Evolutionary conservation across 2,888 invertebrate genomes (phyloP), one percentile per base, ranked within the genome.

Genomic region (Cerastis leucographa): DNA sequence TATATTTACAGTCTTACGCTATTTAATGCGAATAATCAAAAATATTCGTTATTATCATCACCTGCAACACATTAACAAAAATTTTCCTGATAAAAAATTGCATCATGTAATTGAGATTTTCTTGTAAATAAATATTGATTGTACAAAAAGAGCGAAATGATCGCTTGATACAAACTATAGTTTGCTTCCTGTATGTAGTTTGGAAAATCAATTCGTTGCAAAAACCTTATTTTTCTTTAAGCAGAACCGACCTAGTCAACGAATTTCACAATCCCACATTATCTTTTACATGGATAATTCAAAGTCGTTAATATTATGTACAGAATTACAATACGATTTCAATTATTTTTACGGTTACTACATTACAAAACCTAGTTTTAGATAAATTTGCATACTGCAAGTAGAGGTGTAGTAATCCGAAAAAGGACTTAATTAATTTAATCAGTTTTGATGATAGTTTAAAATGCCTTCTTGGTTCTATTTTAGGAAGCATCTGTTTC

Each of bases 1-100:
- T 90, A 92, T 95, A 95, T 94, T 92, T 95, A 95, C 94, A 95
- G 90, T 90, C 91, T 92, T 94, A 92, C 82, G 78, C 85, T 88
- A 88, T 79, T 80, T 78, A 72, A 81, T 82, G 75, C 75, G 85
- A 89, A 89, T 84, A 83, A 80, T 78, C 62, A 72, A 83, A 88
- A 87, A 81, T 85, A 85, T 87, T 78, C 84, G 73, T 83, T 74
- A 88, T 51, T 42, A 64, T 54, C 46, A 67, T 71, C 72, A 56
- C 29, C 46, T 25, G 46, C 59, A 51, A 75, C 64, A 77, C 42
- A 62, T 35, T 56, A 65, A 73, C 14, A 70, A 81, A 59, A 51
- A 40, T 70, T 56, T 40, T 68, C 14, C 71, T 72, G 71, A 65
- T 74, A 65, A 61, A 61, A 44, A 44, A 54, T 46, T n/a, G 8